Evolutionary conservation across 2,797 vertebrate genomes (phyloP).

Genomic region (Coendou prehensilis): DNA sequence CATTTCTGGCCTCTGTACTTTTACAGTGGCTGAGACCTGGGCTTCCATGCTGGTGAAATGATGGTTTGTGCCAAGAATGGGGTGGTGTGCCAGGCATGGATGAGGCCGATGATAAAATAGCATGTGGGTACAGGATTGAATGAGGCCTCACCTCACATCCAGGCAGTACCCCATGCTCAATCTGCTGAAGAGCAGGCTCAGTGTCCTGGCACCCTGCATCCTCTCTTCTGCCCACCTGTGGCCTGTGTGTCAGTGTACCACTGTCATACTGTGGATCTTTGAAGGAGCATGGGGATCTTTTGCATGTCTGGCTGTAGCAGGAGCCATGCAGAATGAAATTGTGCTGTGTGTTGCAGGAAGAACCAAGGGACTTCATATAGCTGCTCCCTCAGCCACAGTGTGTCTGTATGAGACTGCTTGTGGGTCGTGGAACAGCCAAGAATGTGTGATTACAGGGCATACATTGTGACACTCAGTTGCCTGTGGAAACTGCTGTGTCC

Average conservation of each 20-base stretch:
- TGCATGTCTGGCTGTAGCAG: background rate
- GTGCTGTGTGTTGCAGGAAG: conserved; percentile 56
- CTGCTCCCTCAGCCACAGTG: conserved; percentile 21
- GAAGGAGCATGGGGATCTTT: background rate
- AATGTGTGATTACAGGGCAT: conserved; percentile 60
- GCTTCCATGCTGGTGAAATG: background rate
- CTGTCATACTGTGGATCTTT: no score
- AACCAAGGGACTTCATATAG: background rate
- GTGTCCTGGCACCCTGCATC: background rate
- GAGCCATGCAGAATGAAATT: conserved; percentile 48
- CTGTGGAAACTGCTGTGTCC: background rate
- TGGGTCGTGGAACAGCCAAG: conserved; percentile 71
- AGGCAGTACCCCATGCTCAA: background rate
- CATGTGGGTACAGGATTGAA: background rate
- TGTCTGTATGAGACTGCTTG: background rate
- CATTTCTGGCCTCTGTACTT: background rate
- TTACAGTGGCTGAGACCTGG: background rate
- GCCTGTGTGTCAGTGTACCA: background rate
- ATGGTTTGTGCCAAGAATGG: background rate
- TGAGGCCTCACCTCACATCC: background rate
- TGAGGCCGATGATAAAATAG: background rate
- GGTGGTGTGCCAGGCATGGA: background rate
- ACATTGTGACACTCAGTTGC: background rate
- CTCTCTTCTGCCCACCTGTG: background rate
- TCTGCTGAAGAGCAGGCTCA: background rate